Evolutionary conservation across 2,888 invertebrate species (phyloP).

Genomic region (Pocota personata): DNA sequence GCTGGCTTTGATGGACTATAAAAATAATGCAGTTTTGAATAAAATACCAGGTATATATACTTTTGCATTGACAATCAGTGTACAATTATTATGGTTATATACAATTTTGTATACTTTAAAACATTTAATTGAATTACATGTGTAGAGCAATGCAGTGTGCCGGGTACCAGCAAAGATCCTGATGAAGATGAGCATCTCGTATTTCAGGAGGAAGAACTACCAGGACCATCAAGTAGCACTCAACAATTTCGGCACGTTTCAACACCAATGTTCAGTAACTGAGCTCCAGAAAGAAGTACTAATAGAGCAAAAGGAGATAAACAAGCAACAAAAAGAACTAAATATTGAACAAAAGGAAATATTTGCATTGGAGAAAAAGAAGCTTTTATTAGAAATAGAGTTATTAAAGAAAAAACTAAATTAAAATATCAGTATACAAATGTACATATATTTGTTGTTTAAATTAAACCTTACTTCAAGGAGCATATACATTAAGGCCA

Average conservation of each 20-base stretch:
- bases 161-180: background rate
- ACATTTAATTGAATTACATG: background rate
- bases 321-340: background rate
- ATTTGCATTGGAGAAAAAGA: no score
- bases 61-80: background rate
- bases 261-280: background rate
- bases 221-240: no score
- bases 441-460: no score
- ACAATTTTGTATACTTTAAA: background rate
- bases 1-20: background rate
- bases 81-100: background rate
- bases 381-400: no score
- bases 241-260: no score
- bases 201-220: background rate
- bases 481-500: no score
- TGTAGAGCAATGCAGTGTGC: background rate
- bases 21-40: background rate
- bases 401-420: no score
- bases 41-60: background rate
- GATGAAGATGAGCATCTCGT: background rate
- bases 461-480: no score
- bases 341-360: background rate
- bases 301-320: background rate
- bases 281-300: background rate
- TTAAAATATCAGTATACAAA: no score